Evolutionary conservation across 2,888 invertebrate genomes (phyloP), one percentile per base, ranked within the genome.

Genomic region (Hemaris fuciformis): DNA sequence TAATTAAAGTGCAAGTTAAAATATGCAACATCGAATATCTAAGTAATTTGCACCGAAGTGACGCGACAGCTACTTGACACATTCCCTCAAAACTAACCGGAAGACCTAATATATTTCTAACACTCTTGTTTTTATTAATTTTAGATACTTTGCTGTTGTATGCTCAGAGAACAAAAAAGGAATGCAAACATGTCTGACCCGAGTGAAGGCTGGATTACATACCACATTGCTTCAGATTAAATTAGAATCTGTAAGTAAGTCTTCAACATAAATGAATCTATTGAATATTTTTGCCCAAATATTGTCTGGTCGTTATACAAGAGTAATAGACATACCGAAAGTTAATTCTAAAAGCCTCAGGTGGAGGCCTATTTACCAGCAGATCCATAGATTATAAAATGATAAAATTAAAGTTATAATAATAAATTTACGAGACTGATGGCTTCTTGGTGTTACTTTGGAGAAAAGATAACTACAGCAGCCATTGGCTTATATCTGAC

Each of bases 91-190:
- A n/a, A n/a, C n/a, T n/a, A n/a, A n/a, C n/a, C n/a, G n/a, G n/a
- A n/a, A n/a, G n/a, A n/a, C n/a, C n/a, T n/a, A n/a, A n/a, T n/a
- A 48, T 41, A 2, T 31, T 22, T 8, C 4, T 22, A 8, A 43
- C 46, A 1, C 27, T 34, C n/a, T 13, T 48, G 20, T 63, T 66
- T 62, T 15, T 38, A 34, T 45, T 57, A 57, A 43, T 61, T 58
- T 57, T 61, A 73, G 77, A 62, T 71, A 77, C 27, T 79, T 79
- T 60, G 66, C 66, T 20, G 69, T 75, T 0, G 60, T 71, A 3
- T 68, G 63, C 27, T 57, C 53, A 3, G 58, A 67, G 10, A 42
- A 62, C 23, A 59, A 46, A 15, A 45, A 71, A 22, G 77, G 75
- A 22, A 64, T 71, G 46, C 7, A 70, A 7, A 65, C 64, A 0